A percentile compares a stretch with the other conserved stretches of the same genome.
Conservation (phyloP, 1,140 invertebrate species). For the Portunus trituberculatus region DNA sequence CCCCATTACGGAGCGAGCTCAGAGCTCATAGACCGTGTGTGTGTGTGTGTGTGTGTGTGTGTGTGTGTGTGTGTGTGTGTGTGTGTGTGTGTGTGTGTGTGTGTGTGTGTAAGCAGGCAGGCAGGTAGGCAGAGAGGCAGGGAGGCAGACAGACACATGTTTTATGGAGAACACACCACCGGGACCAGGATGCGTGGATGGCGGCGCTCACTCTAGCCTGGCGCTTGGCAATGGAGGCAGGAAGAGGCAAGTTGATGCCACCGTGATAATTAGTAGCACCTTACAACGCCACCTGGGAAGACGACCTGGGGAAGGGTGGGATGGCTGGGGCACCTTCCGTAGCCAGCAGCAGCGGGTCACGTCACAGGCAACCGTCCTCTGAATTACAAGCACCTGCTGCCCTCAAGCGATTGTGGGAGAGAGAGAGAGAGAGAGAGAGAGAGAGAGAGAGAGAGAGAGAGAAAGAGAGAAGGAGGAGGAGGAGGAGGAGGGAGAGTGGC, state of each 20-base stretch:
- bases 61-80: slow-evolving; percentile 24
- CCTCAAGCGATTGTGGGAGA: background rate
- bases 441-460: too few relatives aligned
- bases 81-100: slow-evolving; percentile 16
- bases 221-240: background rate
- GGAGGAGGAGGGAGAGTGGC: too few relatives aligned
- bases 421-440: too few relatives aligned
- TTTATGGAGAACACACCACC: background rate
- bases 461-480: too few relatives aligned
- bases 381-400: too few relatives aligned
- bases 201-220: background rate
- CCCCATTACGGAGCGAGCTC: too few relatives aligned
- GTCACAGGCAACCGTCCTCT: too few relatives aligned
- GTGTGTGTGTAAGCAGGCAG: slow-evolving; percentile 28
- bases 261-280: background rate
- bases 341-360: too few relatives aligned
- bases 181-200: background rate
- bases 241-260: background rate
- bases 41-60: slow-evolving; percentile 10
- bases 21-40: too few relatives aligned
- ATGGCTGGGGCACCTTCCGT: background rate
- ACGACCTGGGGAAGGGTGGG: background rate
- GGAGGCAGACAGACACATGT: background rate
- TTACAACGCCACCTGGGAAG: background rate
- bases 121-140: too few relatives aligned